phyloP scores from a whole-genome alignment of 2,888 invertebrate genomes.

The Dorcus hopei region DNA sequence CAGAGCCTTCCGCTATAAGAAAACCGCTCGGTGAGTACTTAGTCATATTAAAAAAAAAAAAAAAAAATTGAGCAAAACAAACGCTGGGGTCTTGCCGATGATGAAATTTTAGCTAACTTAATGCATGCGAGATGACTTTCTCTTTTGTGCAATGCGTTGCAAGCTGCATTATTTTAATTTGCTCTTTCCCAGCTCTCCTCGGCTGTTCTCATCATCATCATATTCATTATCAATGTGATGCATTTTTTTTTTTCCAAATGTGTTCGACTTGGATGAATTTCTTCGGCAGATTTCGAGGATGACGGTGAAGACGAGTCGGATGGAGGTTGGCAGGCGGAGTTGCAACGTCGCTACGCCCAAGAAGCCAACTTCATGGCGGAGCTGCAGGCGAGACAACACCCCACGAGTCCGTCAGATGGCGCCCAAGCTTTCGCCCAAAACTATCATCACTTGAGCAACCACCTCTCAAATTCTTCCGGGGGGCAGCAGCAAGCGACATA shows the following conservation, averaged over 20 bases:
- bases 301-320: constrained; percentile 62
- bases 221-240: too few species aligned
- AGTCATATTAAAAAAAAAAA: not conserved
- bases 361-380: constrained; percentile 59
- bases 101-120: too few species aligned
- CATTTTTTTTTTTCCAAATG: too few species aligned
- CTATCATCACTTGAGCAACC: constrained; percentile 16
- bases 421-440: constrained; percentile 23
- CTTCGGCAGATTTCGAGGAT: constrained; percentile 66
- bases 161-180: too few species aligned
- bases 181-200: too few species aligned
- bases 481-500: constrained; percentile 19
- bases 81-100: too few species aligned
- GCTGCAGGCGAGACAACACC: constrained; percentile 52
- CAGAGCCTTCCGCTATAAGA: constrained; percentile 50
- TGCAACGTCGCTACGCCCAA: constrained; percentile 57
- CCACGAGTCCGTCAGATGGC: constrained; percentile 42
- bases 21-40: constrained; percentile 57
- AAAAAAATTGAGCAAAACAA: too few species aligned
- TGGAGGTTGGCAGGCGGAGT: constrained; percentile 58
- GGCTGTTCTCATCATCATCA: too few species aligned
- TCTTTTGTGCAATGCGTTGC: too few species aligned
- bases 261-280: not conserved
- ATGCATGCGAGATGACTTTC: too few species aligned
- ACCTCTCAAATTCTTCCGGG: not conserved